Evolutionary conservation across 37 sponge, comb jelly and placozoan species (phyloP).

Genomic region (Corticium candelabrum): DNA sequence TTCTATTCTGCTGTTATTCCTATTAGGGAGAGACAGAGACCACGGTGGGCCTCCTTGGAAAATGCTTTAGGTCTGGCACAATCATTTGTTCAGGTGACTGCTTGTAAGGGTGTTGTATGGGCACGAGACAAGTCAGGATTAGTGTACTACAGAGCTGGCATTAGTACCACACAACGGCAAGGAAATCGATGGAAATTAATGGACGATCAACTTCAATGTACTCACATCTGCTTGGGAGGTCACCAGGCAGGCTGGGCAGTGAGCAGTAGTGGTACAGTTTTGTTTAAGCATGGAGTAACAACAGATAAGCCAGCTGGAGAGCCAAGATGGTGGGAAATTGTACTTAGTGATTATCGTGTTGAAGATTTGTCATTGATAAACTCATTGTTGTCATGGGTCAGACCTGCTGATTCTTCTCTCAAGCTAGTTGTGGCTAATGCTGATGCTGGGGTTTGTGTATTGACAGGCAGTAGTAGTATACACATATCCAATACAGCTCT

Average conservation of each 20-base stretch:
- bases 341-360: neutral
- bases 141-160: conserved; percentile 3
- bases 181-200: neutral
- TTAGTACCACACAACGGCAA: neutral
- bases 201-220: neutral
- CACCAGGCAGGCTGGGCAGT: neutral
- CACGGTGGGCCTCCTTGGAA: neutral
- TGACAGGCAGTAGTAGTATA: neutral
- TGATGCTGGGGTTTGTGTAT: neutral
- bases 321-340: neutral
- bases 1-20: neutral
- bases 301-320: neutral
- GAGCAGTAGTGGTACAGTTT: neutral
- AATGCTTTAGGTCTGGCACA: neutral
- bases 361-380: neutral
- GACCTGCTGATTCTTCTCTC: neutral
- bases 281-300: neutral
- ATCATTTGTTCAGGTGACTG: neutral
- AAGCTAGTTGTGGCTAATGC: neutral
- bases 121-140: neutral
- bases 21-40: neutral
- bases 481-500: neutral
- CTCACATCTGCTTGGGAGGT: neutral
- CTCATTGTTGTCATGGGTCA: neutral
- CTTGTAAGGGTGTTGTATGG: conserved; percentile 1